Base-by-base conservation (phyloP, 2,888 invertebrate species). In the Tenthredo amoena region DNA sequence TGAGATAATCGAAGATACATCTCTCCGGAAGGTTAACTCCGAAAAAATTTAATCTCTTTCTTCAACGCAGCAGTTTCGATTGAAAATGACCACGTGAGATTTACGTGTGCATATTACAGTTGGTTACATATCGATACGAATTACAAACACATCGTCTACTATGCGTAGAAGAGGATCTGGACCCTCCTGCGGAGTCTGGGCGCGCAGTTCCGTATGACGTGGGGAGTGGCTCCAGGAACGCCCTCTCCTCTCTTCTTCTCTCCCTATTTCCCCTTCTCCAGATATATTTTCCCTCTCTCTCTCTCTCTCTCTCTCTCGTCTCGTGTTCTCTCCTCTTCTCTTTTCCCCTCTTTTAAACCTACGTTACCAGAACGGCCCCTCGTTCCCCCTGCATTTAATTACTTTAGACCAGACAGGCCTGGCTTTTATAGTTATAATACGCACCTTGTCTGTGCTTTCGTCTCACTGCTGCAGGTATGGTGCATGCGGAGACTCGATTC, bases 221-320 rank as follows among this genome's bases (percentile, higher is more conserved):
- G 90, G 92, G 92, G 92, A 92, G 92, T 92, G 92, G 92, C 92
- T 88, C 89, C 85, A 91, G 91, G 90, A 91, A 92, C 92, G 92
- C 92, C 92, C 90, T 91, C 91, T 89, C 89, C 87, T 88, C 89
- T 89, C 88, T 86, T 89, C 88, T 85, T 83, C 77, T 82, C 85
- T 84, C 65, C 62, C 79, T 74, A 31, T 50, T 86, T 62, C 86
- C 86, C 12, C 62, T 79, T 86, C 87, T 82, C 81, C 55, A 0
- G 5, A 50, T 43, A 50, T 31, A 83, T 50, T 77, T 55, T 58
- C 31, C 26, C 31, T 40, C 62, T 65, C 87, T 87, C 87, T 83
- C 58, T 43, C 68, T 76, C n/a, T 43, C 2, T 86, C 87, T 81
- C 81, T 68, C 77, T 86, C 84, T 65, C 71, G 62, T 82, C 58